Base-by-base conservation (phyloP, 1,140 invertebrate genomes). In the Ceratitis capitata region DNA sequence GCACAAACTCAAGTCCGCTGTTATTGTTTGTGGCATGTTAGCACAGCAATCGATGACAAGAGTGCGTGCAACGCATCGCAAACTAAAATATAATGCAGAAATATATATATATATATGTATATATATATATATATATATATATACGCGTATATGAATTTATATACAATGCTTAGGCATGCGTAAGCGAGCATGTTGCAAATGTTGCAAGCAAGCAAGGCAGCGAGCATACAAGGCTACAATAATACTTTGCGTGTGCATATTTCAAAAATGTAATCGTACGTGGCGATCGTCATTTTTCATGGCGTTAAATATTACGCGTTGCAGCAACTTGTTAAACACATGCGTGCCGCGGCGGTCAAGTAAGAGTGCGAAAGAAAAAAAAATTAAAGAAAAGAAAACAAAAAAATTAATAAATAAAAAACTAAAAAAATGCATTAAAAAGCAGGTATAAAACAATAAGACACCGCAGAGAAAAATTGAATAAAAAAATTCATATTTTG, bases 231-330 rank as follows among this genome's bases (percentile, higher is more conserved):
- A n/a, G n/a, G n/a, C n/a, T n/a, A n/a, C n/a, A 69, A n/a, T 32
- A 69, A 69, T 45, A 78, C 45, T 14, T 78, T 78, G 39, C 83
- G 56, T 84, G 35, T 56, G 56, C 51, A 29, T 53, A 64, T 84
- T 84, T 84, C 83, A 84, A 64, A 61, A 58, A 84, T 64, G 49
- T 82, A 85, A 86, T 86, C 86, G 74, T 85, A 85, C 83, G 74
- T 78, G 64, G 83, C 74, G 86, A 85, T 86, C 86, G 78, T 86
- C 74, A 86, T 86, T 86, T 86, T 85, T 86, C 83, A 85, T 86
- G 86, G 86, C 86, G 86, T 86, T 85, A 86, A 86, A 86, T 86
- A 86, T 86, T 85, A 83, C 86, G 84, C 86, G 64, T 86, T 74
- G 69, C 74, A 85, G 83, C 53, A 85, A 83, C 85, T 86, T 86